These are phyloP conservation scores for Danio tinwini DNA, from an alignment of 2,797 vertebrate species.

Conservation along the genomic window DNA sequence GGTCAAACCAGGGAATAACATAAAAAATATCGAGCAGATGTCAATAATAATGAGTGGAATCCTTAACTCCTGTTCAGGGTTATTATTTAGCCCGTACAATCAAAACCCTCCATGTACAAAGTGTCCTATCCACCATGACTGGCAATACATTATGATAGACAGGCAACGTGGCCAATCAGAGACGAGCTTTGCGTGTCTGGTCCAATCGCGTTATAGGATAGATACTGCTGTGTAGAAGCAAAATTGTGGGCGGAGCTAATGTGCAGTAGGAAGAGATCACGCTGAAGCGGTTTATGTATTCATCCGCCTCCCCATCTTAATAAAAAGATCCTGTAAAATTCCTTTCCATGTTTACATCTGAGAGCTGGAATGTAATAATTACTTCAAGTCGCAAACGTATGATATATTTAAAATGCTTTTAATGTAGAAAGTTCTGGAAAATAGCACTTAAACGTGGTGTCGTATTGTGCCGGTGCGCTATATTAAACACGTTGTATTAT, in stretches of 20 bases:
- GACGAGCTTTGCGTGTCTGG: not conserved
- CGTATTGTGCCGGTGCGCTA: not conserved
- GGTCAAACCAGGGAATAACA: conserved; percentile 43
- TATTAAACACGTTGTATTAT: conserved; percentile 36
- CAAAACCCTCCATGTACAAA: conserved; percentile 76
- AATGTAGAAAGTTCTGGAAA: not conserved
- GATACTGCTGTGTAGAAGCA: conserved; percentile 43
- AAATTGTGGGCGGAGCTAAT: conserved; percentile 66
- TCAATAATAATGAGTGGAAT: conserved; percentile 65
- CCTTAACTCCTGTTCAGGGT: conserved; percentile 70
- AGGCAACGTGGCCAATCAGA: conserved; percentile 68
- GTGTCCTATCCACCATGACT: conserved; percentile 81
- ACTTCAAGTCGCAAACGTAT: not conserved
- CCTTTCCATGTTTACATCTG: conserved; percentile 2
- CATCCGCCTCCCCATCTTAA: conserved; percentile 72
- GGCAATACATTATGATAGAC: conserved; percentile 73
- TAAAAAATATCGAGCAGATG: conserved; percentile 45
- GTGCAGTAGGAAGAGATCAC: conserved; percentile 76
- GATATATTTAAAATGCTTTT: not conserved
- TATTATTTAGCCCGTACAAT: conserved; percentile 80
- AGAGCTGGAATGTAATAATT: not conserved
- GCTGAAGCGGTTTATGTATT: conserved; percentile 71
- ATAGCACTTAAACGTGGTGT: not conserved
- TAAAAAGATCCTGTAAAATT: conserved; percentile 45
- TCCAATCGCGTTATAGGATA: conserved; percentile 68